Percentiles rank a stretch among this genome's conserved stretches.
These are phyloP conservation scores for Leptinotarsa texana DNA, from an alignment of 1,140 invertebrate species.

Conservation along the genomic window DNA sequence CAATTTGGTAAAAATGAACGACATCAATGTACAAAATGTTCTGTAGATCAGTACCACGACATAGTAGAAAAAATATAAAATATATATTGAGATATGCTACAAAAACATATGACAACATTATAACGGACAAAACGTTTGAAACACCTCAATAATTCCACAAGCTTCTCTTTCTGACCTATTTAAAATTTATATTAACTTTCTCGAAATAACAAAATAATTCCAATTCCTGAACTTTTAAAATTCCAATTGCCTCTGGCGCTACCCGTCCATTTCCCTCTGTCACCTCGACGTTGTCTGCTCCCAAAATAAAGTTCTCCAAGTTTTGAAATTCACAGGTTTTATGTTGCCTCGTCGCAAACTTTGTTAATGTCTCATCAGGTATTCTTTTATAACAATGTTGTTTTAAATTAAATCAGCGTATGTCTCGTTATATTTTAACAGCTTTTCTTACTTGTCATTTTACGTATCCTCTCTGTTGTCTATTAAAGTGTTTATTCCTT, in stretches of 20 bases:
- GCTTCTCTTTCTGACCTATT: too few relatives aligned
- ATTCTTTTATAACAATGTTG: conserved; percentile 25
- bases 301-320: conserved; percentile 12
- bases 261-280: neutral
- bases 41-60: too few relatives aligned
- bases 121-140: too few relatives aligned
- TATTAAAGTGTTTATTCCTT: conserved; percentile 17
- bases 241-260: neutral
- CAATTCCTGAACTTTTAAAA: neutral
- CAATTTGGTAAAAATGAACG: too few relatives aligned
- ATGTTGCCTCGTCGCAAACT: conserved; percentile 12
- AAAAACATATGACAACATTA: too few relatives aligned
- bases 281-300: neutral
- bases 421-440: conserved; percentile 20
- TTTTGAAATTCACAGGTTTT: conserved; percentile 12
- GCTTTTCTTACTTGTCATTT: conserved; percentile 20
- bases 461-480: neutral
- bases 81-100: too few relatives aligned
- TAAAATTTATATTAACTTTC: too few relatives aligned
- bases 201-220: neutral
- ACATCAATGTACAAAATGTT: too few relatives aligned
- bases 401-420: conserved; percentile 17
- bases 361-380: conserved; percentile 25
- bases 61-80: too few relatives aligned
- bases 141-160: too few relatives aligned